Conservation (phyloP, 2,888 invertebrate species). For the Tenthredo scrophulariae region DNA sequence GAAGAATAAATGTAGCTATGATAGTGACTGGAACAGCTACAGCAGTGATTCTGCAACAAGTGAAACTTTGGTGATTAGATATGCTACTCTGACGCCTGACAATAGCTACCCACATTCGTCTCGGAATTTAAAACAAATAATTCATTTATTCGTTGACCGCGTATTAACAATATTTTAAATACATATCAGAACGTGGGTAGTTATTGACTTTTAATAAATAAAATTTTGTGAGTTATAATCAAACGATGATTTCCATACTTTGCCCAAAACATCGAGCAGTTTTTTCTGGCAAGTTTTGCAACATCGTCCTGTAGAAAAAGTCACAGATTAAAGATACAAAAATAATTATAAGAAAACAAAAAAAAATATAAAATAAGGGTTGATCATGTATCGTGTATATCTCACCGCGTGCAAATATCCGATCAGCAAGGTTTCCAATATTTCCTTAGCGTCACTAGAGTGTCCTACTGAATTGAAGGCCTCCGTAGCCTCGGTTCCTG, state of each 20-base stretch:
- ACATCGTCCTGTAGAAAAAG: constrained; percentile 30
- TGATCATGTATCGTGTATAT: neutral
- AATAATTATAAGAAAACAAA: no score
- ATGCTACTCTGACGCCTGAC: neutral
- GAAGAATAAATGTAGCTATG: neutral
- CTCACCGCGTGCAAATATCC: constrained; percentile 49
- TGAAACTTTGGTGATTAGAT: constrained; percentile 32
- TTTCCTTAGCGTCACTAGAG: constrained; percentile 46
- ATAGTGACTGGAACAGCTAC: constrained; percentile 20
- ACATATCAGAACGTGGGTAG: neutral
- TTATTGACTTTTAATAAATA: neutral
- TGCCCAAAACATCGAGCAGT: neutral
- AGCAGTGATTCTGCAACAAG: constrained; percentile 44
- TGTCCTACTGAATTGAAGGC: constrained; percentile 36
- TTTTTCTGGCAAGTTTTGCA: neutral
- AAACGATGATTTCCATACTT: neutral
- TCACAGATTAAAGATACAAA: neutral
- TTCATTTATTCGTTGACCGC: constrained; percentile 41
- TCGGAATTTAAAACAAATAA: neutral
- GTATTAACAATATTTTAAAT: neutral
- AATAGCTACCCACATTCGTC: constrained; percentile 13
- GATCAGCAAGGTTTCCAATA: constrained; percentile 42
- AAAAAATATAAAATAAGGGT: neutral
- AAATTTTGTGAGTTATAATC: neutral
- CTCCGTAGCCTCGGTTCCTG: constrained; percentile 47